A percentile compares a stretch with the other conserved stretches of the same genome.
phyloP scores from a whole-genome alignment of 2,113 vertebrate species.

The Sciurus niger region DNA sequence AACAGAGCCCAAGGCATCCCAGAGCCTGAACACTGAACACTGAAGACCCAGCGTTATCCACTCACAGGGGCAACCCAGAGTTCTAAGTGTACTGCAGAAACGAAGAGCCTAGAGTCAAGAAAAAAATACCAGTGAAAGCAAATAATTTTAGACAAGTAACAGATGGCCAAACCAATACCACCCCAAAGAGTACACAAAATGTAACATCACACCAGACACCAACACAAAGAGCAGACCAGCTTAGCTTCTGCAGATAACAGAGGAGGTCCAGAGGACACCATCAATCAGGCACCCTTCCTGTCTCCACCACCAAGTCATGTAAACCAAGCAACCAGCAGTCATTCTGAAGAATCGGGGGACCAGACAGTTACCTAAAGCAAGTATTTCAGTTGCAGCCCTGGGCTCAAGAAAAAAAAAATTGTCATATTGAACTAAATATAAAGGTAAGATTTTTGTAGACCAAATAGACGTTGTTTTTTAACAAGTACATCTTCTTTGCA shows the following conservation, averaged over 20 bases:
- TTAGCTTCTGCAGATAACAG: not conserved
- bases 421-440: not conserved
- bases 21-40: not conserved
- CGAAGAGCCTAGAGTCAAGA: not conserved
- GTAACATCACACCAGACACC: not conserved
- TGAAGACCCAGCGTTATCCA: not conserved
- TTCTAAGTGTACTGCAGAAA: not conserved
- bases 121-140: not conserved
- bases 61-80: not conserved
- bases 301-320: not conserved
- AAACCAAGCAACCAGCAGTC: not conserved
- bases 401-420: not conserved
- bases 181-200: not conserved
- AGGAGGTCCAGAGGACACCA: not conserved
- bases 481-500: conserved; percentile 18
- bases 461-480: not conserved
- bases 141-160: not conserved
- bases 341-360: not conserved
- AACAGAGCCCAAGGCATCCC: not conserved
- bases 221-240: not conserved
- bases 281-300: rapidly evolving
- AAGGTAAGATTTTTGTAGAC: conserved; percentile 7
- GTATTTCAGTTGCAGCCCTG: not conserved
- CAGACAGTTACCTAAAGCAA: not conserved
- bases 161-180: not conserved